Evolutionary conservation across 1,140 invertebrate genomes (phyloP).

Genomic region (Drosophila arawakana): DNA sequence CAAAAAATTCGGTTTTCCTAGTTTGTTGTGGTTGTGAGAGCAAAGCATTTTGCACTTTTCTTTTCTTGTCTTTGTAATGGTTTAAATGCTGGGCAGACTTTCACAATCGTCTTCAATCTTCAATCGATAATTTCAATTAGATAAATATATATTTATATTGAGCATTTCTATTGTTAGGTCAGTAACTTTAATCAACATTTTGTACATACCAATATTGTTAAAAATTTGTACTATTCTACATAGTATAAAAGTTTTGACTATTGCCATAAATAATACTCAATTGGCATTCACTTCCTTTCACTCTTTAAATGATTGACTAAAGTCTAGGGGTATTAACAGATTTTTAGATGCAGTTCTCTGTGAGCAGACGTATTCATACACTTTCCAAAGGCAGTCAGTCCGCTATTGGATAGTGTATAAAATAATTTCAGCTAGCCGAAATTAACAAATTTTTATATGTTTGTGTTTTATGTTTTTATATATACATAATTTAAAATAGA

Average conservation of each 20-base stretch:
- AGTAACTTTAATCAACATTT: constrained; percentile 36
- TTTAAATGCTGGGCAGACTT: constrained; percentile 73
- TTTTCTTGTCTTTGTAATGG: constrained; percentile 6
- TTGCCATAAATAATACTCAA: constrained; percentile 72
- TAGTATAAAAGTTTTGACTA: constrained; percentile 67
- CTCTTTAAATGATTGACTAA: constrained; percentile 42
- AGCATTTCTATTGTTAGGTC: constrained; percentile 60
- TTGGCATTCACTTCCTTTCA: constrained; percentile 30
- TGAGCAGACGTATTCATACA: constrained; percentile 28
- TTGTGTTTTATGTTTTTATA: constrained; percentile 36
- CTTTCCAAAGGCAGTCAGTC: constrained; percentile 24
- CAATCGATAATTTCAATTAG: constrained; percentile 11
- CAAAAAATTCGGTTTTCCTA: constrained; percentile 22
- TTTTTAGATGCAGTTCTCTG: constrained; percentile 12
- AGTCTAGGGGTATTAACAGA: constrained; percentile 59
- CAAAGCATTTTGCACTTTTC: constrained; percentile 64
- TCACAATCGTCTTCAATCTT: constrained; percentile 33
- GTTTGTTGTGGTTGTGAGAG: constrained; percentile 40
- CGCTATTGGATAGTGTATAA: constrained; percentile 32
- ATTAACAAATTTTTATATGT: constrained; percentile 19
- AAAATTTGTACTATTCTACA: constrained; percentile 79
- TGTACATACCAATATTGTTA: constrained; percentile 54
- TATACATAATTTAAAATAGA: constrained; percentile 75
- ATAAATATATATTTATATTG: constrained; percentile 45
- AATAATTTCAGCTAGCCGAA: constrained; percentile 52